phyloP scores from a whole-genome alignment of 1,140 invertebrate genomes.

The Cecropterus lyciades region DNA sequence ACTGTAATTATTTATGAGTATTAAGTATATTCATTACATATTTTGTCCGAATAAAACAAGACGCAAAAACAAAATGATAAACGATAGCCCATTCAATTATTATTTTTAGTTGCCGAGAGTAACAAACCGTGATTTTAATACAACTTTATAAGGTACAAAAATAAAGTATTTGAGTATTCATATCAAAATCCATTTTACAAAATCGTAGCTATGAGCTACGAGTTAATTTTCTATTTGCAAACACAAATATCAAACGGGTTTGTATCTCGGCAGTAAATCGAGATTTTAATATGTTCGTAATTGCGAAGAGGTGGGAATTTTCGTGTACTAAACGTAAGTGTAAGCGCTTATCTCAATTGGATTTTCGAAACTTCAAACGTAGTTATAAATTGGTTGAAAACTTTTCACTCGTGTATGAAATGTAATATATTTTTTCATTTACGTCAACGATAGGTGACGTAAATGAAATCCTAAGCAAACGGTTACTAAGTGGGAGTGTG shows the following conservation, averaged over 20 bases:
- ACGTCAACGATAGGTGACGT: not conserved
- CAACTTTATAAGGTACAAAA: too few relatives aligned
- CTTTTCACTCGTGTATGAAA: not conserved
- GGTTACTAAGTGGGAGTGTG: too few relatives aligned
- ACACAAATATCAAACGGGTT: slow-evolving; percentile 14
- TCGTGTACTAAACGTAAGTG: slow-evolving; percentile 14
- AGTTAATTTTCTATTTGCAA: slow-evolving; percentile 12
- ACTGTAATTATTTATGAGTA: too few relatives aligned
- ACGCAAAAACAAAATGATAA: too few relatives aligned
- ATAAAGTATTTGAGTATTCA: not conserved
- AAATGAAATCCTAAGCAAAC: not conserved
- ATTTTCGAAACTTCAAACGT: slow-evolving; percentile 18
- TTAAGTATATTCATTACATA: too few relatives aligned
- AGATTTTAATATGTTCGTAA: slow-evolving; percentile 18
- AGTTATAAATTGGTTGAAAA: slow-evolving; percentile 4
- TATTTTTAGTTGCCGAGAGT: too few relatives aligned
- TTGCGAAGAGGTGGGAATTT: slow-evolving; percentile 12
- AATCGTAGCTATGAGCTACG: not conserved
- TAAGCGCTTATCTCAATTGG: slow-evolving; percentile 16
- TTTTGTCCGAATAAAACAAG: too few relatives aligned
- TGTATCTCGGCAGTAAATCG: slow-evolving; percentile 16
- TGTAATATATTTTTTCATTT: not conserved
- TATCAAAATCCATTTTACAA: not conserved
- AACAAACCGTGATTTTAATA: too few relatives aligned
- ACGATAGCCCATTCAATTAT: too few relatives aligned